phyloP scores from a whole-genome alignment of 2,888 invertebrate species.

The Yponomeuta malinellus region DNA sequence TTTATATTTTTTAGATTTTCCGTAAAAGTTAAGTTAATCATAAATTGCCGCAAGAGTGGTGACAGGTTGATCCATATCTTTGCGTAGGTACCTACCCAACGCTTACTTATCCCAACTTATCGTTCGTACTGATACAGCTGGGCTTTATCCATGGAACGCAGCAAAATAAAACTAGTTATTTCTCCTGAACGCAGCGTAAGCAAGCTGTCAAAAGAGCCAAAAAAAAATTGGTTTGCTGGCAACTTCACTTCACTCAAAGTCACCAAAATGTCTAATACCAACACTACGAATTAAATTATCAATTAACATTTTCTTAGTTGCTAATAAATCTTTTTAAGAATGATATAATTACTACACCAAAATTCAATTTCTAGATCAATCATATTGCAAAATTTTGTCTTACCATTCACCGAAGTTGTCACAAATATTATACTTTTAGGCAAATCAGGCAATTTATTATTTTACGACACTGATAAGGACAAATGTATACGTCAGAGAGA shows the following conservation, averaged over 20 bases:
- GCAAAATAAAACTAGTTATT: not conserved
- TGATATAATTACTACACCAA: not conserved
- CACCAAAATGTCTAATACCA: conserved; percentile 6
- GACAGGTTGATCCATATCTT: no score
- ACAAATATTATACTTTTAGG: not conserved
- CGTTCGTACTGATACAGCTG: not conserved
- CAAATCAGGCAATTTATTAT: not conserved
- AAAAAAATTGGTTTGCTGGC: not conserved
- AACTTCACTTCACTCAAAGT: conserved; percentile 10
- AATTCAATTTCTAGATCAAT: no score
- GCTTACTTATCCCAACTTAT: no score
- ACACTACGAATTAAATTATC: not conserved
- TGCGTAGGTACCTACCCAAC: no score
- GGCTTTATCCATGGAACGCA: not conserved
- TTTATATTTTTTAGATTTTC: no score
- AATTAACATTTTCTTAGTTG: not conserved
- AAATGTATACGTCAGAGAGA: conserved; percentile 43
- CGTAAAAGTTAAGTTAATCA: no score
- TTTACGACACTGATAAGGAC: conserved; percentile 37
- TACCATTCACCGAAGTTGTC: no score
- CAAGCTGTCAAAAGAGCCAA: not conserved
- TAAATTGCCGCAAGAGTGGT: no score
- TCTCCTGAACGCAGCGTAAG: conserved; percentile 6
- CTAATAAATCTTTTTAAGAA: not conserved
- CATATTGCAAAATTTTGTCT: no score